A percentile compares a stretch with the other conserved stretches of the same genome.
Evolutionary conservation across 2,888 invertebrate genomes (phyloP).

Genomic region (Plagodis pulveraria): DNA sequence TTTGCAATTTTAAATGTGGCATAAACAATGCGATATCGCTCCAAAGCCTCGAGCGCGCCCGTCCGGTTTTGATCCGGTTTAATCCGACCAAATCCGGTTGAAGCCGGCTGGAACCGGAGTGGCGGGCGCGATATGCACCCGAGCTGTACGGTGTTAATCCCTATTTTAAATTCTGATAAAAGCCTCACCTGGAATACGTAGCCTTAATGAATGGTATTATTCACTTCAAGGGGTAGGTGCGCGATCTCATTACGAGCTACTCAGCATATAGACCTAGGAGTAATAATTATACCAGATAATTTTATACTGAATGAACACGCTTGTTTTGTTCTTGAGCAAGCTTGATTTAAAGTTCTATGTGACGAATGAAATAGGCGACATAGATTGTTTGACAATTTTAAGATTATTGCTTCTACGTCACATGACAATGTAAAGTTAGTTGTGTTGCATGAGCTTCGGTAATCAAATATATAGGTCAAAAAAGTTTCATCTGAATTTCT

Average conservation of each 20-base stretch:
- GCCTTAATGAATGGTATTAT: constrained; percentile 38
- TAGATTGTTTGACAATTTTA: no score
- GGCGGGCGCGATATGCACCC: constrained; percentile 68
- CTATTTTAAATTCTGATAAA: constrained; percentile 82
- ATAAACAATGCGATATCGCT: constrained; percentile 80
- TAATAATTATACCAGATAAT: no score
- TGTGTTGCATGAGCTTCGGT: no score
- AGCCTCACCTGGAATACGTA: constrained; percentile 68
- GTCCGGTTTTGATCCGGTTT: constrained; percentile 52
- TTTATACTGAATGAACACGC: no score
- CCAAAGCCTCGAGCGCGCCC: constrained; percentile 63
- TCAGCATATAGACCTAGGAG: not conserved
- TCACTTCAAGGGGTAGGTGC: constrained; percentile 14
- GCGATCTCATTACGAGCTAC: constrained; percentile 2
- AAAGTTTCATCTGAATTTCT: no score
- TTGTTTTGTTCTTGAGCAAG: no score
- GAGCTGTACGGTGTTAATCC: constrained; percentile 77
- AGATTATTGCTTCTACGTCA: no score
- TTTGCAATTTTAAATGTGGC: constrained; percentile 68
- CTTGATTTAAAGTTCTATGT: no score
- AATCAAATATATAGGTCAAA: no score
- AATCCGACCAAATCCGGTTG: constrained; percentile 67
- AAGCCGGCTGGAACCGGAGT: constrained; percentile 50
- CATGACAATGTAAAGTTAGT: no score
- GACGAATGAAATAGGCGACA: no score